A percentile compares a stretch with the other conserved stretches of the same genome.
Conservation (phyloP, 2,888 invertebrate species). For the Drosophila nr. perissopoda region DNA sequence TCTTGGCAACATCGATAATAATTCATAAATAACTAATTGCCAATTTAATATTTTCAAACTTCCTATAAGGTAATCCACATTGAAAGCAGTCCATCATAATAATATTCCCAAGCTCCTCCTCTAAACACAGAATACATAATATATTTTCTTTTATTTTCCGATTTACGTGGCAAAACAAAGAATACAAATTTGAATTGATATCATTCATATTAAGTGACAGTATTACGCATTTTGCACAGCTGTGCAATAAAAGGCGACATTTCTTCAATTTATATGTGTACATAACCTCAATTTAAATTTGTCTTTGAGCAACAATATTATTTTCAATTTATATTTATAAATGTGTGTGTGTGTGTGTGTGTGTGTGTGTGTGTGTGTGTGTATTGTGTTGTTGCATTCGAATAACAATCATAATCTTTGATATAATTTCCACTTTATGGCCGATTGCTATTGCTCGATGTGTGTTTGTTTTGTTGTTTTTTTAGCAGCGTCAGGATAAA, state of each 20-base stretch:
- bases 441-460: conserved; percentile 55
- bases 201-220: neutral
- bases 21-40: neutral
- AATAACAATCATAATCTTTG: conserved; percentile 77
- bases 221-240: conserved; percentile 2
- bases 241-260: conserved; percentile 5
- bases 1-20: neutral
- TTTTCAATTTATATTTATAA: conserved; percentile 79
- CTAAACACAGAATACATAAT: neutral
- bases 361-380: conserved; percentile 8
- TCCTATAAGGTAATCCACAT: neutral
- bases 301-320: conserved; percentile 46
- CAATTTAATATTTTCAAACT: neutral
- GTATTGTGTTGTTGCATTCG: conserved; percentile 11
- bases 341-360: conserved; percentile 15
- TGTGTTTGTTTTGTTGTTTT: conserved; percentile 17
- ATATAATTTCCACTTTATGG: conserved; percentile 76
- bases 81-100: neutral
- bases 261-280: neutral
- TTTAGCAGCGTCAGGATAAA: conserved; percentile 42
- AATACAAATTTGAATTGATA: neutral
- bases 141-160: neutral
- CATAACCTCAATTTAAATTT: conserved; percentile 16
- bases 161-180: neutral
- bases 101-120: neutral